These are phyloP conservation scores for Chrysolina haemoptera DNA, from an alignment of 2,888 invertebrate genomes.

Conservation along the genomic window DNA sequence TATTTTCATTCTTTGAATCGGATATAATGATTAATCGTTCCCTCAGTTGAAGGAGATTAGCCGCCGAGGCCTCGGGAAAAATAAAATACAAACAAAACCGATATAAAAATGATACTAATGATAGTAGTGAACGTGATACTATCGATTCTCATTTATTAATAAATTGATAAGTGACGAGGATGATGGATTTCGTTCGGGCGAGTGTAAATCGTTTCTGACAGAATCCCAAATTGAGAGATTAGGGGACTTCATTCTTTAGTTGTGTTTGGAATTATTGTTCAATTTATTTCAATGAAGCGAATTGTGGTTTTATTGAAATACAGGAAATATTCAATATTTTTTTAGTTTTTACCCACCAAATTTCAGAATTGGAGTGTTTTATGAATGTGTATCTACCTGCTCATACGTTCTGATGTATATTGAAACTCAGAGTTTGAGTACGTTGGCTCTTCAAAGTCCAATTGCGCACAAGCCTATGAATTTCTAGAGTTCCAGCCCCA, in stretches of 20 bases:
- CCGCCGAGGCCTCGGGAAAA: constrained; percentile 40
- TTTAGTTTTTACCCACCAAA: too few relatives aligned
- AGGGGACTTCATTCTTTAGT: not conserved
- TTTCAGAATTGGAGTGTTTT: too few relatives aligned
- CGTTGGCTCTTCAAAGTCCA: too few relatives aligned
- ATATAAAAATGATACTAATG: constrained; percentile 50
- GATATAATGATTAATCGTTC: constrained; percentile 46
- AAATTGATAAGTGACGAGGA: constrained; percentile 56
- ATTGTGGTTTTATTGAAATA: not conserved
- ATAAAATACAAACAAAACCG: constrained; percentile 51
- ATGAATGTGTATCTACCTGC: too few relatives aligned
- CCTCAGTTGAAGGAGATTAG: constrained; percentile 40
- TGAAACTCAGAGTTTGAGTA: too few relatives aligned
- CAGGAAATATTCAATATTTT: too few relatives aligned
- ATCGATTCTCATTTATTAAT: constrained; percentile 58
- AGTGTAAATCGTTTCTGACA: constrained; percentile 7
- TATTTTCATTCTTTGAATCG: constrained; percentile 41
- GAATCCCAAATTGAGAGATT: not conserved
- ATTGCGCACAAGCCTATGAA: too few relatives aligned
- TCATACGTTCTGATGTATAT: too few relatives aligned
- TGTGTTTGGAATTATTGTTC: not conserved
- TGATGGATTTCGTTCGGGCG: constrained; percentile 37
- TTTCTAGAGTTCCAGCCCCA: too few relatives aligned
- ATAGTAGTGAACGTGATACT: constrained; percentile 50
- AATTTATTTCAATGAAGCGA: not conserved